phyloP scores from a whole-genome alignment of 64 coral and sea anemone species.

The Montipora capricornis region DNA sequence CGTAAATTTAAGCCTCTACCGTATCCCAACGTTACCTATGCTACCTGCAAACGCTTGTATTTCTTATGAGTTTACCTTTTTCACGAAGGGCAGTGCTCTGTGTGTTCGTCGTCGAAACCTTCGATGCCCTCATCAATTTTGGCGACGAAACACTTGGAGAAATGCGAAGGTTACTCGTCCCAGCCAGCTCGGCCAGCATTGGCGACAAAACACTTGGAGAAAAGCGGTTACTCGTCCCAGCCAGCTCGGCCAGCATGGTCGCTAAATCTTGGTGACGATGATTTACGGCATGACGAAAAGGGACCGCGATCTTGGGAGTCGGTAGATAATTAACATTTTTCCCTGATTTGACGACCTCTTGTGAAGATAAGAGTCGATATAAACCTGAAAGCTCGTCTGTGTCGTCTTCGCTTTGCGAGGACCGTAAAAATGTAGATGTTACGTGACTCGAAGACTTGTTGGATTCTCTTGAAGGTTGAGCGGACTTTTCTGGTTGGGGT shows the following conservation, averaged over 20 bases:
- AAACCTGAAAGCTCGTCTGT: slow-evolving; percentile 18
- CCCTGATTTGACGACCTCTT: not conserved
- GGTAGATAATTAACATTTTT: not conserved
- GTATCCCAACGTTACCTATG: not conserved
- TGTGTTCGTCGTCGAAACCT: not conserved
- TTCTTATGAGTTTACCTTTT: not conserved
- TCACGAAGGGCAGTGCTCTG: not conserved
- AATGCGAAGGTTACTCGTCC: not conserved
- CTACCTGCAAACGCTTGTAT: not conserved
- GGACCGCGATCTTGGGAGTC: not conserved
- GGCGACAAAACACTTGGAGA: not conserved
- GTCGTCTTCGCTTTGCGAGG: not conserved
- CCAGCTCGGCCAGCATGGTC: slow-evolving; percentile 24
- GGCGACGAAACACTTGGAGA: not conserved
- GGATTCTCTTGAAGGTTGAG: not conserved
- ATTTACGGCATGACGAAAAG: not conserved
- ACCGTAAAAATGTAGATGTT: not conserved
- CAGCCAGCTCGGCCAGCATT: slow-evolving; percentile 34
- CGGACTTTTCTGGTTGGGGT: not conserved
- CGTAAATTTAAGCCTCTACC: no score
- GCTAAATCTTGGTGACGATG: not conserved
- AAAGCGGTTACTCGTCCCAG: not conserved
- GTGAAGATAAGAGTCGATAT: slow-evolving; percentile 15
- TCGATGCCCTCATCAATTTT: not conserved
- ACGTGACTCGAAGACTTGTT: not conserved